Percentiles rank a stretch among this genome's conserved stretches.
Evolutionary conservation across 1,140 invertebrate species (phyloP).

Genomic region (Pollicipes pollicipes): DNA sequence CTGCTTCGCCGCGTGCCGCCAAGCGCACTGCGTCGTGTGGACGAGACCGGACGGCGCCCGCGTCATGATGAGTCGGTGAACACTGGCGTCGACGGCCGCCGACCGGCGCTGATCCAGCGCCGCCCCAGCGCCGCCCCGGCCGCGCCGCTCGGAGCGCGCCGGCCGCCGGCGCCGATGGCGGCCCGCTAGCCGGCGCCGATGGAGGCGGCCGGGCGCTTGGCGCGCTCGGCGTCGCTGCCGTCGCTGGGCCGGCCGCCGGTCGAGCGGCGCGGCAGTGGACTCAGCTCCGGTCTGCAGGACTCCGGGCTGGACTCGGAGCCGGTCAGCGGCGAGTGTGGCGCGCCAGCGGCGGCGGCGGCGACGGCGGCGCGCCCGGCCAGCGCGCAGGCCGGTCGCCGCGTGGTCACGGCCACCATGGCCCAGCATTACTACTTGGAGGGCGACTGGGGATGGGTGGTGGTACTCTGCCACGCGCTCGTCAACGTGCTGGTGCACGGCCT

Average conservation of each 20-base stretch:
- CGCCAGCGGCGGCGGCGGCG: too few relatives aligned
- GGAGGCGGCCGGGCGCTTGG: neutral
- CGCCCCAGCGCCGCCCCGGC: neutral
- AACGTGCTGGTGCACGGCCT: slow-evolving; percentile 43
- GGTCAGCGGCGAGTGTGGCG: neutral
- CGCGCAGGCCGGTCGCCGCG: too few relatives aligned
- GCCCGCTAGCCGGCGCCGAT: too few relatives aligned
- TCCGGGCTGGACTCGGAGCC: neutral
- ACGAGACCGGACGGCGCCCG: too few relatives aligned
- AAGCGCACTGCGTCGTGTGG: too few relatives aligned
- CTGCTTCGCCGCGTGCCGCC: too few relatives aligned
- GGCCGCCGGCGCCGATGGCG: too few relatives aligned
- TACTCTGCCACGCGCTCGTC: slow-evolving; percentile 38
- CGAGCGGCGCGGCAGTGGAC: neutral
- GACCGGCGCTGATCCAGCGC: neutral
- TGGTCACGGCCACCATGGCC: slow-evolving; percentile 35
- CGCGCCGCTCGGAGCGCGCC: neutral
- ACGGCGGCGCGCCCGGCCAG: too few relatives aligned
- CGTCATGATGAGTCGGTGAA: too few relatives aligned
- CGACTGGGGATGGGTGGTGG: slow-evolving; percentile 61
- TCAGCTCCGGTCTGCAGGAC: neutral
- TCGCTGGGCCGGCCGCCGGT: neutral
- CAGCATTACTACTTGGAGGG: slow-evolving; percentile 62
- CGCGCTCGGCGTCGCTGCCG: neutral
- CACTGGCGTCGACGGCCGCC: too few relatives aligned